Conservation (phyloP, 1,140 invertebrate species). For the Archivesica marissinica region DNA sequence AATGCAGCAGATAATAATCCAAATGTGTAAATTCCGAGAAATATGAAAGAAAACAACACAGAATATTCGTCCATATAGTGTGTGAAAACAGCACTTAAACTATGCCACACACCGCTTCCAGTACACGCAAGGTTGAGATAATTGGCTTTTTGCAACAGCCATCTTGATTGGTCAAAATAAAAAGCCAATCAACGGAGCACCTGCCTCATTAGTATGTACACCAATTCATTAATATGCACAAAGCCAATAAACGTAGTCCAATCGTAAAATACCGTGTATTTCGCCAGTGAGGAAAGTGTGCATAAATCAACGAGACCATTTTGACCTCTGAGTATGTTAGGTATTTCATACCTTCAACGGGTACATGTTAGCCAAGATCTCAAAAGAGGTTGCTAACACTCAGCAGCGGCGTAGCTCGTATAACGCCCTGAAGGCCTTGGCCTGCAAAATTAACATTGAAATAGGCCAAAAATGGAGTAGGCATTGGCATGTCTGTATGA, state of each 20-base stretch:
- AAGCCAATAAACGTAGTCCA: not conserved
- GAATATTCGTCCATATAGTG: constrained; percentile 37
- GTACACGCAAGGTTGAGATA: constrained; percentile 52
- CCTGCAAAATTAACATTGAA: too few relatives aligned
- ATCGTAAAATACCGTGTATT: constrained; percentile 7
- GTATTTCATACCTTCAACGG: not conserved
- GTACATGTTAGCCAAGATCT: too few relatives aligned
- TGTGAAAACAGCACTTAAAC: constrained; percentile 59
- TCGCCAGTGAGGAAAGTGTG: not conserved
- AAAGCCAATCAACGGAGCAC: constrained; percentile 30
- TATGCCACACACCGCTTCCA: constrained; percentile 64
- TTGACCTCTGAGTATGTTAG: too few relatives aligned
- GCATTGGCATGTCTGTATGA: too few relatives aligned
- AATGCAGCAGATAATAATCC: not conserved
- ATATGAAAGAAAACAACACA: constrained; percentile 34
- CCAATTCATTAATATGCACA: constrained; percentile 32
- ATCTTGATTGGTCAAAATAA: constrained; percentile 32
- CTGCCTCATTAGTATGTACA: constrained; percentile 43
- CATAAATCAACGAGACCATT: too few relatives aligned
- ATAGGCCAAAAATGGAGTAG: too few relatives aligned
- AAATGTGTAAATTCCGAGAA: constrained; percentile 37
- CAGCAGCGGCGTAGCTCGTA: too few relatives aligned
- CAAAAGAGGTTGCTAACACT: too few relatives aligned
- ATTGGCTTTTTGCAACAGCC: constrained; percentile 37
- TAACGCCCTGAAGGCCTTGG: too few relatives aligned